phyloP scores from a whole-genome alignment of 2,113 vertebrate species.

The Mastomys coucha region DNA sequence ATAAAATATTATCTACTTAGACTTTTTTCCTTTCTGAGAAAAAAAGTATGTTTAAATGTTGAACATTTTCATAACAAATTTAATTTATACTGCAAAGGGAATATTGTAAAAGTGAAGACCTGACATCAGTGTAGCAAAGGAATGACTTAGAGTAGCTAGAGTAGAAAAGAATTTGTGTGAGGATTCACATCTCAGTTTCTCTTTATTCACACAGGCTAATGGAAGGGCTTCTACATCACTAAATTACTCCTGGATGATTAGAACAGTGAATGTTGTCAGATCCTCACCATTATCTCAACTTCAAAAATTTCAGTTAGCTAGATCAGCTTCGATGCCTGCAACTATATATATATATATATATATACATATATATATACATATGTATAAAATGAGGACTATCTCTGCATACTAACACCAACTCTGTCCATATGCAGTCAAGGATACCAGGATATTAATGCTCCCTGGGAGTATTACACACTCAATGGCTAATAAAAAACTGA shows the following conservation, averaged over 20 bases:
- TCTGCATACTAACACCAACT: conserved; percentile 2
- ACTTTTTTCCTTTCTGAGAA: conserved; percentile 24
- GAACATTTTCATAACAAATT: conserved; percentile 53
- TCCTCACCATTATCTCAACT: neutral
- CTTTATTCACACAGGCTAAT: neutral
- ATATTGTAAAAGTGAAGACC: neutral
- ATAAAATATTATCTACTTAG: conserved; percentile 64
- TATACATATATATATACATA: neutral
- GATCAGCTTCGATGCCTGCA: neutral
- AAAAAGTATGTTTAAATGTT: conserved; percentile 55
- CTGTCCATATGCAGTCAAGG: conserved; percentile 13
- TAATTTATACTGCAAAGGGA: conserved; percentile 51
- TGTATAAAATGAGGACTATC: neutral
- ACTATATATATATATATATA: neutral
- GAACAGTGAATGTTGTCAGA: neutral
- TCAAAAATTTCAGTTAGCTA: neutral
- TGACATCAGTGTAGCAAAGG: neutral
- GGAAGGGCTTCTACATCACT: neutral
- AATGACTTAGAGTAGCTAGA: neutral
- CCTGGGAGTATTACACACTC: neutral
- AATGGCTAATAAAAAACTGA: neutral
- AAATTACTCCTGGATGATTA: neutral
- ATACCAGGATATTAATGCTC: neutral
- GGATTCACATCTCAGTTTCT: conserved; percentile 43
- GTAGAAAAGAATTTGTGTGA: neutral